Base-by-base conservation (phyloP, 2,113 vertebrate species). In the Tragelaphus buxtoni region DNA sequence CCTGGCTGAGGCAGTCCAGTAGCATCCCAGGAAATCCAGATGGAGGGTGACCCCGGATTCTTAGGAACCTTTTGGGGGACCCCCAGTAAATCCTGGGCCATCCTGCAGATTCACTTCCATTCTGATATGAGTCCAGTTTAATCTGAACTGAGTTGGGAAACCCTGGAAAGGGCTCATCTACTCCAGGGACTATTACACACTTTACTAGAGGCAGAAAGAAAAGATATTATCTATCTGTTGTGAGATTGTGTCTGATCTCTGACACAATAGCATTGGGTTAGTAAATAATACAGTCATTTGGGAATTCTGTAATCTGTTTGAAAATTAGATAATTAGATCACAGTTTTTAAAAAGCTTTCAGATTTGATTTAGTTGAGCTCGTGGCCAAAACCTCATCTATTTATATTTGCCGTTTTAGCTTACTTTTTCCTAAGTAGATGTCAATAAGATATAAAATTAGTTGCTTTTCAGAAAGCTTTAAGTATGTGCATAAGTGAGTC, bases 341-440 rank as follows among this genome's bases (percentile, higher is more conserved):
- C 28, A 47, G 74, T 24, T 77, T 96, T 91, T 47, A 80, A 96
- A 93, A 93, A 93, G 60, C 89, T 91, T 93, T 94, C 45, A 82
- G 58, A 53, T 91, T 88, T 39, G 42, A 69, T 95, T 93, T 97
- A 74, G 17, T 91, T 91, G 82, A 39, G 45, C 55, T 82, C 1
- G 4, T 96, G 55, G 72, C 79, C 74, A 86, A 83, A 93, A 49
- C 91, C 42, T 18, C 35, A 20, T 2, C 47, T 89, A 42, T 85
- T 96, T 95, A 16, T 88, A 17, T 72, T 85, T 91, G 24, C n/a
- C 65, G 3, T 79, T 86, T 87, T 94, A 47, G 24, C 35, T 79
- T 87, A 20, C 13, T 13, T 35, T 42, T 11, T 4, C 24, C 6
- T 24, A 63, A 49, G 49, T 86, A 84, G 51, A 86, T 35, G 9